A percentile compares a stretch with the other conserved stretches of the same genome.
phyloP scores from a whole-genome alignment of 2,797 vertebrate genomes.

The Jordanella pulchra region DNA sequence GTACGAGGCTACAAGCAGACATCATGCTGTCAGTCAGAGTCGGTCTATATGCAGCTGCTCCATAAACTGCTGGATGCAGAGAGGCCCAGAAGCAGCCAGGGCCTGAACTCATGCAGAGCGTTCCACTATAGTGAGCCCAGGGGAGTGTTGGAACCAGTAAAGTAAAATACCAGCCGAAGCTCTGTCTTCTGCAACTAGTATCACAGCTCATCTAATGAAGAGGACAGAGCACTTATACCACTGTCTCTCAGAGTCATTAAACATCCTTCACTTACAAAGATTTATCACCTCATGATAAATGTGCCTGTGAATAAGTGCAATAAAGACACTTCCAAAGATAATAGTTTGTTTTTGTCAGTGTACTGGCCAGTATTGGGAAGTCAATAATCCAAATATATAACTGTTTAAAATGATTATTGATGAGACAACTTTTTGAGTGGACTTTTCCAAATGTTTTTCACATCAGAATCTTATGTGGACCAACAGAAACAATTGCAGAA shows the following conservation, averaged over 20 bases:
- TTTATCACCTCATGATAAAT: slow-evolving; percentile 77
- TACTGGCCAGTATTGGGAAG: slow-evolving; percentile 25
- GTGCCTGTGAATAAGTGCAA: slow-evolving; percentile 70
- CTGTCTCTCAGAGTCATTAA: slow-evolving; percentile 71
- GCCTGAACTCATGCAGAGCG: slow-evolving; percentile 52
- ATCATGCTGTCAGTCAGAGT: slow-evolving; percentile 71
- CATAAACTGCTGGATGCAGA: slow-evolving; percentile 77
- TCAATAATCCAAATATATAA: slow-evolving; percentile 18
- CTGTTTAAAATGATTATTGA: slow-evolving; percentile 19
- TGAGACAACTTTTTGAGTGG: slow-evolving; percentile 11
- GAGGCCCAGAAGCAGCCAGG: slow-evolving; percentile 69
- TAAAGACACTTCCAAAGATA: slow-evolving; percentile 77
- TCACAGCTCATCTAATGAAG: slow-evolving; percentile 50
- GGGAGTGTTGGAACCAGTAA: slow-evolving; percentile 70
- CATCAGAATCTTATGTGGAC: not conserved
- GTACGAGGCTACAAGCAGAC: slow-evolving; percentile 37
- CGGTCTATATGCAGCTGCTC: slow-evolving; percentile 70
- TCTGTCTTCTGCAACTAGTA: slow-evolving; percentile 66
- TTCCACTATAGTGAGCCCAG: slow-evolving; percentile 67
- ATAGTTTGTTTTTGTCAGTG: slow-evolving; percentile 68
- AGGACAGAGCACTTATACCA: slow-evolving; percentile 66
- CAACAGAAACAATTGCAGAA: not conserved
- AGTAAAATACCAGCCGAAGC: slow-evolving; percentile 75
- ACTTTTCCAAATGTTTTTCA: slow-evolving; percentile 24
- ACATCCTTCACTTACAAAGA: slow-evolving; percentile 74